Evolutionary conservation across 1,140 invertebrate genomes (phyloP).

Genomic region (Armadillidium nasatum): DNA sequence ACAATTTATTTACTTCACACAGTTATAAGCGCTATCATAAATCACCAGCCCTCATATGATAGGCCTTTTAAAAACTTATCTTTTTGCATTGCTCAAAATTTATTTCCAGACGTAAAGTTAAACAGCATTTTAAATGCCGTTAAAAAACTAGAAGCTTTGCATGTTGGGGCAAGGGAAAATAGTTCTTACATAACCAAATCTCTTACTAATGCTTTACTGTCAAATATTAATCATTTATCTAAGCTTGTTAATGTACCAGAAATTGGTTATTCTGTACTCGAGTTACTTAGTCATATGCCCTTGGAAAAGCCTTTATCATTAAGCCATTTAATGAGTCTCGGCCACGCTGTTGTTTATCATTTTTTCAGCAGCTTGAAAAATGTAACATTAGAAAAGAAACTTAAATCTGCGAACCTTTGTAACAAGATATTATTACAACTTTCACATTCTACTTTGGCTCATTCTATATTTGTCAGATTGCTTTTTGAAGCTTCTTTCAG

Average conservation of each 20-base stretch:
- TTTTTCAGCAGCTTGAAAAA: conserved; percentile 43
- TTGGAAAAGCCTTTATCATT: conserved; percentile 37
- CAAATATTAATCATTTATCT: conserved; percentile 31
- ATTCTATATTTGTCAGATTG: conserved; percentile 41
- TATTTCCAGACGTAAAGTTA: neutral
- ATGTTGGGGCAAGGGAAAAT: neutral
- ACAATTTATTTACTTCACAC: neutral
- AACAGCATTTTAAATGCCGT: neutral
- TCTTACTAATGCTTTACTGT: conserved; percentile 32
- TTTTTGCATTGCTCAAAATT: neutral
- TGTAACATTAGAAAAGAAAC: conserved; percentile 33
- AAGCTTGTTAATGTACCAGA: conserved; percentile 39
- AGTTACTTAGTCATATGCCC: conserved; percentile 34
- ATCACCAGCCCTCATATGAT: neutral
- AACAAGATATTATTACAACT: conserved; percentile 43
- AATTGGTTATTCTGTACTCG: conserved; percentile 39
- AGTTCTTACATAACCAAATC: neutral
- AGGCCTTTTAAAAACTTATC: neutral
- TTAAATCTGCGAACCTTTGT: conserved; percentile 29
- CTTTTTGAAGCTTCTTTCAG: conserved; percentile 43
- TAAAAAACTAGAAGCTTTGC: conserved; percentile 1
- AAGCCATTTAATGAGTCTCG: conserved; percentile 33
- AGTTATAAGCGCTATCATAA: neutral
- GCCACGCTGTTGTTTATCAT: conserved; percentile 42
- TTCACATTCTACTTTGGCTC: conserved; percentile 39